Evolutionary conservation across 2,113 vertebrate species (phyloP), one percentile per base, ranked within the genome.

Genomic region (Xiphophorus hellerii): DNA sequence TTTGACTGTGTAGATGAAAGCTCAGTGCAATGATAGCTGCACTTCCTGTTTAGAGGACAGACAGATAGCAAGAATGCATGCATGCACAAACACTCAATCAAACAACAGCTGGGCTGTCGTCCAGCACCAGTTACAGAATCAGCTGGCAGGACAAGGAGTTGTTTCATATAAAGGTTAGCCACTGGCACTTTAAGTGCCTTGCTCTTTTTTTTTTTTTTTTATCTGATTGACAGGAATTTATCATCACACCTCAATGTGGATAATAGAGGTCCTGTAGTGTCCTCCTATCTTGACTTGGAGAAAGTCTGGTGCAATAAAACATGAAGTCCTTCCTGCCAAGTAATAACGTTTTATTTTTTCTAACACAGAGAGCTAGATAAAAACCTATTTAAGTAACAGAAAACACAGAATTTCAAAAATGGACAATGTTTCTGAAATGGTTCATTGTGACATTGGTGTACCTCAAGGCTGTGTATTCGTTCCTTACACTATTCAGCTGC

Each of bases 21-120:
- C 70, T 42, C 58, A 68, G 37, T 76, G 35, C 48, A 48, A 62
- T 10, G 72, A 83, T 67, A 81, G 51, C 48, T 73, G 71, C 74
- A 83, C 86, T 88, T 90, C 87, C 85, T 75, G 90, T 74, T 80
- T 76, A 17, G 74, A 69, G 63, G 60, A 63, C 44, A 30, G 48
- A 76, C 65, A 22, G 71, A 11, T 20, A n/a, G 72, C 63, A 48
- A 17, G 27, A 28, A 73, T 28, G 14, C 42, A 35, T 25, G 28
- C 64, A 1, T 11, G 14, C 71, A 30, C 15, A 48, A 69, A 27
- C 25, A 39, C 35, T 17, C 60, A 1, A 17, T 15, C 12, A 28
- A 37, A 77, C 35, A 86, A 48, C 64, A 83, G 74, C 83, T 77
- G 82, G 78, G 81, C 78, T 64, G 30, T 64, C 12, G 62, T 77